Base-by-base conservation (phyloP, 2,797 vertebrate species). In the Philypnodon macrostomus region DNA sequence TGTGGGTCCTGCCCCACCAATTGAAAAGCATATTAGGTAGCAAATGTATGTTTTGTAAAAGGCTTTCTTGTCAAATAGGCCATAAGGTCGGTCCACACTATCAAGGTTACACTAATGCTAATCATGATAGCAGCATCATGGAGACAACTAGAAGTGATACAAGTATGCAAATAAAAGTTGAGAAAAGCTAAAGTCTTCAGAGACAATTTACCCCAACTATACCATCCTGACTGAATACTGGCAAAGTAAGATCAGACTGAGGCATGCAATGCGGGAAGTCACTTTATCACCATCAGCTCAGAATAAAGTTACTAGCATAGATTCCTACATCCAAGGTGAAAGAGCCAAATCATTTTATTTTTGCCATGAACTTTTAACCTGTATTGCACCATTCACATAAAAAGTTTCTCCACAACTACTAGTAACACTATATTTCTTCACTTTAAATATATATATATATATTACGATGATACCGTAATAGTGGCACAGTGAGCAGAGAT, bases 281-380 rank as follows among this genome's bases (percentile, higher is more conserved):
- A 29, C 14, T 14, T 33, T 42, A 27, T 27, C 21, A 23, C 5
- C 12, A 21, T 8, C 23, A 19, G 35, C 39, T 4, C 1, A 1
- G 39, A 15, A 14, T 23, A 40, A 7, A 27, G 2, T 5, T 24
- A 41, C 39, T 14, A 14, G 13, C 13, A n/a, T n/a, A 41, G 13
- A 16, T 15, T 23, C 41, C 5, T 27, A 16, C 8, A 29, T 11
- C 24, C 39, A 2, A 19, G 4, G 15, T 19, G 17, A 31, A 31
- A 18, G 8, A 19, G 16, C 5, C 7, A 11, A 30, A 31, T 8
- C 2, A 6, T n/a, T 42, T 16, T 12, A 17, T 44, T 44, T 17
- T 18, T 11, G n/a, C 9, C 16, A 4, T 45, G 27, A 45, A 45
- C 41, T 45, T 45, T 31, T 31, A 31, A 31, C 41, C 16, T 31